phyloP scores from a whole-genome alignment of 2,797 vertebrate species.

The Scolopax bukidnonensis region DNA sequence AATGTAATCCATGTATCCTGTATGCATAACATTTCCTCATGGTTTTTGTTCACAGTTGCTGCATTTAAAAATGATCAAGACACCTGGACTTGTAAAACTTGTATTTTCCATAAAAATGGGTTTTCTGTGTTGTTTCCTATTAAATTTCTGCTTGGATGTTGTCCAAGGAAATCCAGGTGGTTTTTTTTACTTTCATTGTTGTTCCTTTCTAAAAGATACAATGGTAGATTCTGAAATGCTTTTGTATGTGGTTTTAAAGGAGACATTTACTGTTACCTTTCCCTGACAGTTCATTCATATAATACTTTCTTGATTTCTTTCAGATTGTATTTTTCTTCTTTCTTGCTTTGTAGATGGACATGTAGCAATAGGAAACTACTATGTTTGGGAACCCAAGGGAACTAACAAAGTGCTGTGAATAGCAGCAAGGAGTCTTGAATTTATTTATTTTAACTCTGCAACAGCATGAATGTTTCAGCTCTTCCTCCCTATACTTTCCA shows the following conservation, averaged over 20 bases:
- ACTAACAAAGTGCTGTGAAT: not conserved
- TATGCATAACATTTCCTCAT: not conserved
- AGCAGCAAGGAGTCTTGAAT: not conserved
- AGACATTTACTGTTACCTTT: not conserved
- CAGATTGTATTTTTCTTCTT: not conserved
- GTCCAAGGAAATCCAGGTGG: not conserved
- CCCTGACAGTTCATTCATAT: not conserved
- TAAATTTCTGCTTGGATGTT: conserved; percentile 1
- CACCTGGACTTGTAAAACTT: not conserved
- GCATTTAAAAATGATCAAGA: not conserved
- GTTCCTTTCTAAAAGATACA: not conserved
- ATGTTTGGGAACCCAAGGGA: not conserved
- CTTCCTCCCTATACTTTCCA: not conserved
- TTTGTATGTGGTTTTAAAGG: not conserved
- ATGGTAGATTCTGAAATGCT: too few relatives aligned
- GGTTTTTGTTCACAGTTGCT: not conserved
- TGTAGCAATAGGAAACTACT: not conserved
- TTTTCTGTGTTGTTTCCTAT: not conserved
- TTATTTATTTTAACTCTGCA: not conserved
- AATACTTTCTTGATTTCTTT: not conserved
- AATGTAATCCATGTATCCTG: not conserved
- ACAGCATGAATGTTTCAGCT: not conserved
- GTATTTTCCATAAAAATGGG: not conserved
- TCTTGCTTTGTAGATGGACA: not conserved
- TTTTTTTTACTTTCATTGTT: not conserved